Conservation (phyloP, 2,797 vertebrate genomes). For the Balearica regulorum region DNA sequence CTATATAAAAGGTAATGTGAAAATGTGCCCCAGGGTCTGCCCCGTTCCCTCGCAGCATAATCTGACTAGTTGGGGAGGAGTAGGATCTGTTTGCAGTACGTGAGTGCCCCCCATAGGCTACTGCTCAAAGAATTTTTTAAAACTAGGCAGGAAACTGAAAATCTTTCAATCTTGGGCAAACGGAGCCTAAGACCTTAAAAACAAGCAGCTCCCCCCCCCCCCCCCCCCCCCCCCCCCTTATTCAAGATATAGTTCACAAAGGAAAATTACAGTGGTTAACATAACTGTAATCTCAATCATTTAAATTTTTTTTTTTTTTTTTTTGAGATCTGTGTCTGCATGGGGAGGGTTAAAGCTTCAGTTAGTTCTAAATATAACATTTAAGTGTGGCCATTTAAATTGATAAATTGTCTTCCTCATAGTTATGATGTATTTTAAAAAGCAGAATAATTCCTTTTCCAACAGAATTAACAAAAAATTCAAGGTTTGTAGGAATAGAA, state of each 20-base stretch:
- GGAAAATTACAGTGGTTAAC: neutral
- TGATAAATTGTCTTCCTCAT: neutral
- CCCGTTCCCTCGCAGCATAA: neutral
- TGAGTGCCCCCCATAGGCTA: slow-evolving; percentile 79
- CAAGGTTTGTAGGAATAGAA: neutral
- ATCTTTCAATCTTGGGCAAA: fast-evolving
- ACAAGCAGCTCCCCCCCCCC: fast-evolving
- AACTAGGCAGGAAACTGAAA: neutral
- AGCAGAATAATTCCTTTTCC: neutral
- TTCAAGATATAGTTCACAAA: neutral
- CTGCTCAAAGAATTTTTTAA: slow-evolving; percentile 19
- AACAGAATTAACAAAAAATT: neutral
- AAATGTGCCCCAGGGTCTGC: slow-evolving; percentile 57
- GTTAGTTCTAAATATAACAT: neutral
- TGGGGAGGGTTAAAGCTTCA: neutral
- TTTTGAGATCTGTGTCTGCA: neutral
- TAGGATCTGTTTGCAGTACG: slow-evolving; percentile 63
- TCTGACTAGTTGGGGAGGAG: neutral
- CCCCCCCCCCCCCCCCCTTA: too few species aligned
- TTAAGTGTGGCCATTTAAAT: neutral
- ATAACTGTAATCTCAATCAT: neutral
- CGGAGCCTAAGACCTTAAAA: neutral
- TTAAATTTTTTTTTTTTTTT: neutral
- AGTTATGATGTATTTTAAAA: neutral
- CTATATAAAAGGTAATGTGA: slow-evolving; percentile 54